These are phyloP conservation scores for Pelvicachromis taeniatus DNA, from an alignment of 2,113 vertebrate species.

Conservation along the genomic window DNA sequence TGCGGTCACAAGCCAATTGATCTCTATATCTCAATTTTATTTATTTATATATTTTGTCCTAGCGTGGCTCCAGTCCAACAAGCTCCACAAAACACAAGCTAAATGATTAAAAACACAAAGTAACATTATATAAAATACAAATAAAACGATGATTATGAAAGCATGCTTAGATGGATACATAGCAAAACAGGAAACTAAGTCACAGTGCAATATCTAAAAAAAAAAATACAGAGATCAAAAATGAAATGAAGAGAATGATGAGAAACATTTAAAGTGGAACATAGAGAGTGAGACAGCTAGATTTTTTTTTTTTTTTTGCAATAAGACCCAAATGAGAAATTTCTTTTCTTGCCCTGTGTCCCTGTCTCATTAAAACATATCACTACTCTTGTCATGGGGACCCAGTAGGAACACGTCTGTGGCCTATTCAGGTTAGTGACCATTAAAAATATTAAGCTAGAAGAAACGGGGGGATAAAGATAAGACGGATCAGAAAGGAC, in stretches of 20 bases:
- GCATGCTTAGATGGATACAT: not conserved
- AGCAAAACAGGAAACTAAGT: not conserved
- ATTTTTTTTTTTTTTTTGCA: constrained; percentile 19
- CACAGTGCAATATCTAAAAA: not conserved
- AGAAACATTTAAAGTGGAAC: constrained; percentile 12
- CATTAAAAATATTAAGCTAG: constrained; percentile 57
- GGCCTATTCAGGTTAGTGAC: constrained; percentile 50
- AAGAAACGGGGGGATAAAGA: constrained; percentile 48
- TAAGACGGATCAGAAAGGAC: constrained; percentile 29
- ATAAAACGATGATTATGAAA: not conserved
- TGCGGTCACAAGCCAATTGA: not conserved
- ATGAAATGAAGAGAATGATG: constrained; percentile 20
- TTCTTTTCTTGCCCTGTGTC: constrained; percentile 47
- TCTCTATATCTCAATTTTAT: not conserved
- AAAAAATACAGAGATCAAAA: not conserved
- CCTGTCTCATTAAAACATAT: constrained; percentile 68
- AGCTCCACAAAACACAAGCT: not conserved
- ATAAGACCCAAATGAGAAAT: constrained; percentile 50
- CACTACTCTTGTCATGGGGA: constrained; percentile 58
- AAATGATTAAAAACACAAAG: constrained; percentile 6
- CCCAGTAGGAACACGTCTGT: constrained; percentile 48
- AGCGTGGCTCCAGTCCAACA: not conserved
- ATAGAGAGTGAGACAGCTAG: not conserved
- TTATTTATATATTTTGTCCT: not conserved
- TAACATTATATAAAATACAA: not conserved